A percentile compares a stretch with the other conserved stretches of the same genome.
Conservation (phyloP, 2,888 invertebrate genomes). For the Macropis europaea region DNA sequence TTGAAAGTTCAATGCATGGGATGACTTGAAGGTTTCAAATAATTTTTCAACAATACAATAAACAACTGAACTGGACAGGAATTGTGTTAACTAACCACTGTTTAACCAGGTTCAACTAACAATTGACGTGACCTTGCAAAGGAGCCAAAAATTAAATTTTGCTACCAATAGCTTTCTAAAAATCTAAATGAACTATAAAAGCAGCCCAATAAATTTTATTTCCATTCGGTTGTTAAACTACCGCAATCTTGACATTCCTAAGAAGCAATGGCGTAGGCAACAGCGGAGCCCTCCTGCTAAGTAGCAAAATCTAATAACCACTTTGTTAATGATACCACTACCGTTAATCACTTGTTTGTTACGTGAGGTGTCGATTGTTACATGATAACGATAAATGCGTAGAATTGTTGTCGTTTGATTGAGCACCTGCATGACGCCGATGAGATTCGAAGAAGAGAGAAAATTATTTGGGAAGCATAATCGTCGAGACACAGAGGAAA, state of each 20-base stretch:
- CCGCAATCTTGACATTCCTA: not conserved
- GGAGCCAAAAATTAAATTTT: not conserved
- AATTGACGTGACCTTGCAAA: too few relatives aligned
- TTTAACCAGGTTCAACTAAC: too few relatives aligned
- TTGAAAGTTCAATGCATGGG: too few relatives aligned
- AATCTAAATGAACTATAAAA: too few relatives aligned
- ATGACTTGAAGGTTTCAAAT: too few relatives aligned
- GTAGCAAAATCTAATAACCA: conserved; percentile 7
- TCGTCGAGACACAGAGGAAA: not conserved
- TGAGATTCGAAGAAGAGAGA: conserved; percentile 16
- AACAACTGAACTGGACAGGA: too few relatives aligned
- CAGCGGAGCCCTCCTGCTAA: not conserved
- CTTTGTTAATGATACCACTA: conserved; percentile 11
- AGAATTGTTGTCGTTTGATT: too few relatives aligned
- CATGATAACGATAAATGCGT: conserved; percentile 18
- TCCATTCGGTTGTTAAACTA: not conserved
- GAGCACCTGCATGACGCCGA: conserved; percentile 25
- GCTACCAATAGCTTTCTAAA: too few relatives aligned
- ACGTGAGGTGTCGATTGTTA: conserved; percentile 19
- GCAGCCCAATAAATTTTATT: not conserved
- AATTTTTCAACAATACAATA: too few relatives aligned
- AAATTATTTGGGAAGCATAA: conserved; percentile 21
- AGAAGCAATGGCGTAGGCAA: not conserved
- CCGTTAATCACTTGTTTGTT: conserved; percentile 39
- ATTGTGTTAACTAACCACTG: too few relatives aligned